Percentiles rank a stretch among this genome's conserved stretches.
phyloP scores from a whole-genome alignment of 2,797 vertebrate genomes.

The Falco cherrug region DNA sequence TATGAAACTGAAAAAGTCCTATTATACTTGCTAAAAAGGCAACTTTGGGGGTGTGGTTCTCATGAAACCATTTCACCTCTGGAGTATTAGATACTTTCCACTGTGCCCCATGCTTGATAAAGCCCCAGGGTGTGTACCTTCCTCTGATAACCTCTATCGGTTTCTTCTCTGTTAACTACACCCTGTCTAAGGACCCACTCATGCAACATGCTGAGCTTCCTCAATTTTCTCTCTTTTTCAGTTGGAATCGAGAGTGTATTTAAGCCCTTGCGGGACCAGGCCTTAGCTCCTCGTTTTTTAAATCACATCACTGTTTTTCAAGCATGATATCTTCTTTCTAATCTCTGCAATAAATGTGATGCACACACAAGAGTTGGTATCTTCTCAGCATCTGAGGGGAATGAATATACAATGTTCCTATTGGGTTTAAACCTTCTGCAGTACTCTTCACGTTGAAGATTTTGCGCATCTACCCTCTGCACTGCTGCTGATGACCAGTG shows the following conservation, averaged over 20 bases:
- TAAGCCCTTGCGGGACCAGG: background rate
- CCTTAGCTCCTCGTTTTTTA: background rate
- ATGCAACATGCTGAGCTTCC: background rate
- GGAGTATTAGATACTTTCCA: conserved; percentile 33
- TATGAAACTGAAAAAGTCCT: conserved; percentile 81
- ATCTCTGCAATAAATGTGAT: background rate
- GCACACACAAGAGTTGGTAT: background rate
- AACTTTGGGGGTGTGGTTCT: conserved; percentile 78
- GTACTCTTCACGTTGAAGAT: background rate
- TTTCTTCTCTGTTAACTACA: conserved; percentile 12
- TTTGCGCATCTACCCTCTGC: background rate
- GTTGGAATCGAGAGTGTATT: background rate
- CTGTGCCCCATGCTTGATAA: conserved; percentile 6
- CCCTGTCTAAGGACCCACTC: background rate
- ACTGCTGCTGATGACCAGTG: background rate
- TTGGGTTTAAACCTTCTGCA: background rate
- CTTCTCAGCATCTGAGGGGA: background rate
- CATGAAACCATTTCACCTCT: conserved; percentile 64
- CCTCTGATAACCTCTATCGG: background rate
- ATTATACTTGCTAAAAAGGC: conserved; percentile 78
- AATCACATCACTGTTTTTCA: background rate
- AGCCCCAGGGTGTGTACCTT: background rate
- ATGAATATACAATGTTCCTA: background rate
- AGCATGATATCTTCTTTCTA: background rate
- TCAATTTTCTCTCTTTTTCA: background rate